phyloP scores from a whole-genome alignment of 2,797 vertebrate species.

The Limosa lapponica region DNA sequence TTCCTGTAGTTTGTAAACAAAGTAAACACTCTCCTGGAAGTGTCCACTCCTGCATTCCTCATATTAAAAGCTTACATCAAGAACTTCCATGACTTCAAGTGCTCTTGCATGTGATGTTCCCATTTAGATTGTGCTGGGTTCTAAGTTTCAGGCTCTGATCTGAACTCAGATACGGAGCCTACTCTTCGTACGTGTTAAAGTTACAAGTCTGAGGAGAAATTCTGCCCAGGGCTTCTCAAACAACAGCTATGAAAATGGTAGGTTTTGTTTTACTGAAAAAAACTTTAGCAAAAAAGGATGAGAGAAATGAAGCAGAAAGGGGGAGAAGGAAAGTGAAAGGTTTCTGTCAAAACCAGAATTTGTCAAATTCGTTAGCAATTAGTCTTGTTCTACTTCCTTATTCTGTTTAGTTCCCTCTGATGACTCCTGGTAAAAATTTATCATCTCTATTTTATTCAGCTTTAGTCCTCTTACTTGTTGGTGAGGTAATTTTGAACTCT shows the following conservation, averaged over 20 bases:
- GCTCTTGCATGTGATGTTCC: not conserved
- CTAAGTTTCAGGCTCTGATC: not conserved
- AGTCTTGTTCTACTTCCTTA: not conserved
- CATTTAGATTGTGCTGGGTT: not conserved
- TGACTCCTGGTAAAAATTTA: not conserved
- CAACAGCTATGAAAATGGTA: not conserved
- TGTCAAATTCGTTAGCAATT: not conserved
- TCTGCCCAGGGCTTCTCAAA: not conserved
- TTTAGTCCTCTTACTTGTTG: not conserved
- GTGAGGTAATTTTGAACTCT: not conserved
- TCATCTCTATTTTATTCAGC: not conserved
- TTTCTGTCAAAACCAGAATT: not conserved
- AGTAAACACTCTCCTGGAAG: not conserved
- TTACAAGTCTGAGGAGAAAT: not conserved
- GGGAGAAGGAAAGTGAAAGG: not conserved
- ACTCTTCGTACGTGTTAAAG: not conserved
- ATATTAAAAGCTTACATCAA: not conserved
- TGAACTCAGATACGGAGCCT: not conserved
- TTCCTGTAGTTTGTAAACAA: not conserved
- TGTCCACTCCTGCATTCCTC: not conserved
- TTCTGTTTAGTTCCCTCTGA: not conserved
- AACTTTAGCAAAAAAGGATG: not conserved
- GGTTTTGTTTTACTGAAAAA: not conserved
- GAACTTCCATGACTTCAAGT: not conserved
- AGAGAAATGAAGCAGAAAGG: not conserved